phyloP scores from a whole-genome alignment of 2,113 vertebrate species.

The Chaetodon auriga region DNA sequence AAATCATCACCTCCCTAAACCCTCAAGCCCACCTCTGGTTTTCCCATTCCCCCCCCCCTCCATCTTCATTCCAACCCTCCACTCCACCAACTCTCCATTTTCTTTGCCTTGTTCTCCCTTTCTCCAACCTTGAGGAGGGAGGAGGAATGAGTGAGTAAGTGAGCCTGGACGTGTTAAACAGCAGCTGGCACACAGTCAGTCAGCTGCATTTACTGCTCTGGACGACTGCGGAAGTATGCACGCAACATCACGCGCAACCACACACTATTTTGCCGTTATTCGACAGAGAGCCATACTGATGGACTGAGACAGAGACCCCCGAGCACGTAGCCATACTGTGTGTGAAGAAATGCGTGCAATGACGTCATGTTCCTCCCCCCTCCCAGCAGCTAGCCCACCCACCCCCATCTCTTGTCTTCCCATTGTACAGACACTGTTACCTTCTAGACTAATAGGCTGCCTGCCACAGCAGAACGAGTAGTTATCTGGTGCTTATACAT shows the following conservation, averaged over 20 bases:
- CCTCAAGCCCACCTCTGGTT: constrained; percentile 70
- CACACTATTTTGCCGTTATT: constrained; percentile 47
- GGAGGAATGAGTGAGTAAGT: constrained; percentile 54
- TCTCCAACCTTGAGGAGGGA: constrained; percentile 43
- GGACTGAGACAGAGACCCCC: constrained; percentile 57
- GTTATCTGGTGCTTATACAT: constrained; percentile 67
- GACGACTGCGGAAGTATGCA: constrained; percentile 43
- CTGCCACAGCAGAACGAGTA: constrained; percentile 51
- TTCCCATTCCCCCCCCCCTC: constrained; percentile 45
- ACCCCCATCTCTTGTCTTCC: constrained; percentile 60
- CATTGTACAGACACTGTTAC: constrained; percentile 54
- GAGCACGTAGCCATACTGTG: constrained; percentile 53
- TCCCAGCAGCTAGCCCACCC: constrained; percentile 53
- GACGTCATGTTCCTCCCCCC: constrained; percentile 63
- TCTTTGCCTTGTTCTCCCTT: constrained; percentile 17
- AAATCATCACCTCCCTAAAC: constrained; percentile 75
- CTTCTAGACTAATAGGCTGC: constrained; percentile 59
- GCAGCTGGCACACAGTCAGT: constrained; percentile 72
- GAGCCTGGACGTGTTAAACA: constrained; percentile 74
- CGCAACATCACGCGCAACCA: constrained; percentile 47
- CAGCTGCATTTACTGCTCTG: constrained; percentile 66
- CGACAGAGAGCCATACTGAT: constrained; percentile 55
- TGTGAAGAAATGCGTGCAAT: constrained; percentile 70
- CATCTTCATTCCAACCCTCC: constrained; percentile 47
- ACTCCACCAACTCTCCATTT: constrained; percentile 49